Percentiles rank a stretch among this genome's conserved stretches.
phyloP scores from a whole-genome alignment of 2,888 invertebrate genomes.

The Octodonta nipae region DNA sequence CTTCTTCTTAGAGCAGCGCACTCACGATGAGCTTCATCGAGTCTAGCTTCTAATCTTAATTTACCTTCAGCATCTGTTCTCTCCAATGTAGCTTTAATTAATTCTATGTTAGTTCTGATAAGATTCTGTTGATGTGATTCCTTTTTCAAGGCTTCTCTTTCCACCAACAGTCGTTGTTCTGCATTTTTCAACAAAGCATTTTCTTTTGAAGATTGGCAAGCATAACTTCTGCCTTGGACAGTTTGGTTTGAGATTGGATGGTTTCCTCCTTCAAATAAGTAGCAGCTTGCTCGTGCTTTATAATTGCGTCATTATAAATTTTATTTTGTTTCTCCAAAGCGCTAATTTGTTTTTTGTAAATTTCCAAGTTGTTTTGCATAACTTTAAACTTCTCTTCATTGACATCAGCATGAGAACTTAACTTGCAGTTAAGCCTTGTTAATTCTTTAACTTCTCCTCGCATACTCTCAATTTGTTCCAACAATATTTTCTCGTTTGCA shows the following conservation, averaged over 20 bases:
- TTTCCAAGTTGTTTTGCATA: slow-evolving; percentile 55
- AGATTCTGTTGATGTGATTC: slow-evolving; percentile 69
- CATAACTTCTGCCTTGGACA: slow-evolving; percentile 64
- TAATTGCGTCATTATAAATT: slow-evolving; percentile 63
- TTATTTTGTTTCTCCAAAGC: slow-evolving; percentile 76
- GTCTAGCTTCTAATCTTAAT: slow-evolving; percentile 56
- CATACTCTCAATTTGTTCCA: slow-evolving; percentile 70
- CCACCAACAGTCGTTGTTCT: slow-evolving; percentile 59
- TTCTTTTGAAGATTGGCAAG: slow-evolving; percentile 55
- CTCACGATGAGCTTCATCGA: slow-evolving; percentile 67
- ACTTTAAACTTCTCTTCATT: slow-evolving; percentile 72
- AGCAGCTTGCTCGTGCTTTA: slow-evolving; percentile 76
- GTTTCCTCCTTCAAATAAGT: slow-evolving; percentile 66
- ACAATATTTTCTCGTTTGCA: slow-evolving; percentile 70
- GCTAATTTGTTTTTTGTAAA: slow-evolving; percentile 75
- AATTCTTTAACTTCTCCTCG: slow-evolving; percentile 61
- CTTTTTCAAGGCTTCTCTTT: slow-evolving; percentile 63
- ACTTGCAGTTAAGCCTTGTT: slow-evolving; percentile 64
- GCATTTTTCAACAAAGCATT: slow-evolving; percentile 63
- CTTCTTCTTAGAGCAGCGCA: slow-evolving; percentile 63
- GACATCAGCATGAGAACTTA: slow-evolving; percentile 69
- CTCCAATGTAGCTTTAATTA: slow-evolving; percentile 79
- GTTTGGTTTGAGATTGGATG: slow-evolving; percentile 56
- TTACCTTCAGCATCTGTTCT: slow-evolving; percentile 70
- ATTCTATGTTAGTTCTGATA: slow-evolving; percentile 71